Conservation (phyloP, 2,797 vertebrate genomes). For the Morelia viridis region DNA sequence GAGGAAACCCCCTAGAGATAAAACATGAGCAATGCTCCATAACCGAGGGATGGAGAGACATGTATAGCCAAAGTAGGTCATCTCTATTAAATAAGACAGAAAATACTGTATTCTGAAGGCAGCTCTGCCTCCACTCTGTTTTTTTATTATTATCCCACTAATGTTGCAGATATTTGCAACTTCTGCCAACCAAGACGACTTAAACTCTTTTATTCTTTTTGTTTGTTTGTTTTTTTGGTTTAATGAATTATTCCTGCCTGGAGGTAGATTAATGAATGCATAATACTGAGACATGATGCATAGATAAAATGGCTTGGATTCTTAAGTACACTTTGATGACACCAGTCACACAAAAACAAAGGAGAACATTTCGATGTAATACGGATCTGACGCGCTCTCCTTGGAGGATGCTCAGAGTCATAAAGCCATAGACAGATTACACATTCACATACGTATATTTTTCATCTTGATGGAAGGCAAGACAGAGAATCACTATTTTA, state of each 20-base stretch:
- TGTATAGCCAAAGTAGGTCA: background rate
- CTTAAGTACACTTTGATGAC: slow-evolving; percentile 2
- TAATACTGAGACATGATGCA: background rate
- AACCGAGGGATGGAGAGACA: background rate
- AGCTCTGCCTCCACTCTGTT: background rate
- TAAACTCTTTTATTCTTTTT: background rate
- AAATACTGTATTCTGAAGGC: background rate
- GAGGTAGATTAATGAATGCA: background rate
- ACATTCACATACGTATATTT: slow-evolving; percentile 13
- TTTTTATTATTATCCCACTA: background rate
- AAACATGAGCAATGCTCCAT: background rate
- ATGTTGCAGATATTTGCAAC: background rate
- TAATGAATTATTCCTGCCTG: background rate
- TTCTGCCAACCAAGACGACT: background rate
- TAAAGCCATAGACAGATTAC: slow-evolving; percentile 9
- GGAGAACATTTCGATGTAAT: background rate
- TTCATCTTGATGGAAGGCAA: slow-evolving; percentile 31
- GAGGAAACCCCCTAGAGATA: background rate
- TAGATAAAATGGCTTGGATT: background rate
- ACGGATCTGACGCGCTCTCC: background rate
- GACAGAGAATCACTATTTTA: slow-evolving; percentile 28
- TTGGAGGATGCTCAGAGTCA: background rate
- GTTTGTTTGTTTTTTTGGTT: background rate
- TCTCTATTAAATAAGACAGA: background rate
- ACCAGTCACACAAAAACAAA: slow-evolving; percentile 7